Conservation (phyloP, 1,140 invertebrate species). For the Drosophila oshimai region DNA sequence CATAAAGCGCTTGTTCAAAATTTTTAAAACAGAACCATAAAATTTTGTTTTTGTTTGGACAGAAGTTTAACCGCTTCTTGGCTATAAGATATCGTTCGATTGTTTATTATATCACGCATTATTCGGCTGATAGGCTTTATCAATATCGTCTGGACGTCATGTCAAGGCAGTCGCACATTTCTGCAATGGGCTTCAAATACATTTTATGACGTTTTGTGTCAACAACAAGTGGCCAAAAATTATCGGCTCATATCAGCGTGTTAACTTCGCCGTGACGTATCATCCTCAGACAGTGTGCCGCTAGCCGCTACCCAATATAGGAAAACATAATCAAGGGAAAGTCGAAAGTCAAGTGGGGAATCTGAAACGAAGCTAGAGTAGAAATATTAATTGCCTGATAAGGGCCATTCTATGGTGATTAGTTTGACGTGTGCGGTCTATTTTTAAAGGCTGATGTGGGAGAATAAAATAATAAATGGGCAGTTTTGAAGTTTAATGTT, state of each 20-base stretch:
- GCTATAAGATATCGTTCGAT: constrained; percentile 28
- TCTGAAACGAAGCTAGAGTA: constrained; percentile 6
- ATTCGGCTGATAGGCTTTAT: constrained; percentile 47
- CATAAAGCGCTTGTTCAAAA: not conserved
- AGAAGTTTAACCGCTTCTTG: constrained; percentile 6
- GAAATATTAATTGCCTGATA: constrained; percentile 13
- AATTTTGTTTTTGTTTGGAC: constrained; percentile 13
- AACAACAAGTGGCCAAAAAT: constrained; percentile 42
- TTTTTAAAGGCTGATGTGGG: constrained; percentile 47
- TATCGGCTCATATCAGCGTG: constrained; percentile 23
- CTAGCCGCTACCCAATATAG: constrained; percentile 19
- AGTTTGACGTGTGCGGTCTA: constrained; percentile 36
- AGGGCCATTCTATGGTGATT: constrained; percentile 33
- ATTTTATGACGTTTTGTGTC: constrained; percentile 58
- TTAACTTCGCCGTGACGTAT: constrained; percentile 33
- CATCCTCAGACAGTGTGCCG: constrained; percentile 40
- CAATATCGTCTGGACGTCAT: constrained; percentile 17
- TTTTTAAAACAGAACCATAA: constrained; percentile 20
- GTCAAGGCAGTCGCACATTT: constrained; percentile 10
- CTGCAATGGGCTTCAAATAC: not conserved
- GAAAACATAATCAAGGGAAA: constrained; percentile 7
- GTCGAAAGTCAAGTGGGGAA: constrained; percentile 21
- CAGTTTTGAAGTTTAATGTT: not conserved
- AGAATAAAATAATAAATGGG: not conserved
- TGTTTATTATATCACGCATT: constrained; percentile 33